Percentiles rank a stretch among this genome's conserved stretches.
These are phyloP conservation scores for Festucalex cinctus DNA, from an alignment of 2,113 vertebrate species.

Conservation along the genomic window DNA sequence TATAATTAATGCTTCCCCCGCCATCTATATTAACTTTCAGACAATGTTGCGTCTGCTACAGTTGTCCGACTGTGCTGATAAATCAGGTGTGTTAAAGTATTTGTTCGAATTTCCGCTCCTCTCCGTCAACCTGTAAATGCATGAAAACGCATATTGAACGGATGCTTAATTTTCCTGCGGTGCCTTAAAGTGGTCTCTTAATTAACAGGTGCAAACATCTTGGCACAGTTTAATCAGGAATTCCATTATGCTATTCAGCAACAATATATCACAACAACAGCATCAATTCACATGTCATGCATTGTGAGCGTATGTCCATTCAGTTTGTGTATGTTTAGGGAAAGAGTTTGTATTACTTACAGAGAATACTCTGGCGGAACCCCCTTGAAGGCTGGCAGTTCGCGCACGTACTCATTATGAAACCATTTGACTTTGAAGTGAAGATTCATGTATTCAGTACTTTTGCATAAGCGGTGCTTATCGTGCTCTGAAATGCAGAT, in stretches of 20 bases:
- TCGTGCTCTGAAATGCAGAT: constrained; percentile 88
- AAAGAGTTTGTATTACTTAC: constrained; percentile 74
- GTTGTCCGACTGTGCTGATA: not conserved
- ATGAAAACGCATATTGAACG: not conserved
- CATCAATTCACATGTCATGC: not conserved
- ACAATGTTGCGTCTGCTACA: not conserved
- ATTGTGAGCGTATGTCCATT: not conserved
- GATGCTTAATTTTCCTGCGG: not conserved
- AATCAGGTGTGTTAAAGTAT: not conserved
- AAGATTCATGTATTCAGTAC: constrained; percentile 99
- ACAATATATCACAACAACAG: not conserved
- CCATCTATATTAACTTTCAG: not conserved
- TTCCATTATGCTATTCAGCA: not conserved
- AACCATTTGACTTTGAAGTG: constrained; percentile 99
- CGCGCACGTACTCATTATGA: constrained; percentile 95
- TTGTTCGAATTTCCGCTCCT: not conserved
- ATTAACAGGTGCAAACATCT: not conserved
- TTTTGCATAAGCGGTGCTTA: constrained; percentile 95
- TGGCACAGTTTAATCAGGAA: not conserved
- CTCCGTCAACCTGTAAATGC: not conserved
- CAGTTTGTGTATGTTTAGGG: not conserved
- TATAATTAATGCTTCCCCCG: not conserved
- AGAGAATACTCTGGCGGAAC: constrained; percentile 91
- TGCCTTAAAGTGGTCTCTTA: constrained; percentile 2
- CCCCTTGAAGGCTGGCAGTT: constrained; percentile 88